A percentile compares a stretch with the other conserved stretches of the same genome.
phyloP scores from a whole-genome alignment of 2,113 vertebrate genomes.

The Lycocorax pyrrhopterus region DNA sequence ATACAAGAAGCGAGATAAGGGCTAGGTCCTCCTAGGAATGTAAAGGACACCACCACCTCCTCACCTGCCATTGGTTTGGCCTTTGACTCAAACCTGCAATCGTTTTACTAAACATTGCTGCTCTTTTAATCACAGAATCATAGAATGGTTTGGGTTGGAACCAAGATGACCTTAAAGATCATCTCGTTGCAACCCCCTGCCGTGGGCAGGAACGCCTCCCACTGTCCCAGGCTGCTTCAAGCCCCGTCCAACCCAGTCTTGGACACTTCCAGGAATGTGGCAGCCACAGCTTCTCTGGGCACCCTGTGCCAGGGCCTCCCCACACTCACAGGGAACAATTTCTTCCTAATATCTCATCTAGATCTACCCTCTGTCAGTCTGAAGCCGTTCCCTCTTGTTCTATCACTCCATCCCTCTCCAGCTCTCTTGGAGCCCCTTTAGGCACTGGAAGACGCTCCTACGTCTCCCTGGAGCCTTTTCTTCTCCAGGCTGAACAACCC shows the following conservation, averaged over 20 bases:
- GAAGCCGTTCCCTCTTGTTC: background rate
- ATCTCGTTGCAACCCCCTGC: fast-evolving
- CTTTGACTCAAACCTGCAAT: background rate
- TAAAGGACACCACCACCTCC: background rate
- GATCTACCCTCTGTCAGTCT: background rate
- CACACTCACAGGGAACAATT: background rate
- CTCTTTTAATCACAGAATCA: background rate
- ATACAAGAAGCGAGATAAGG: background rate
- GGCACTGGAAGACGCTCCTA: background rate
- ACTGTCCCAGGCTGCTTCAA: fast-evolving
- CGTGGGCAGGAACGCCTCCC: background rate
- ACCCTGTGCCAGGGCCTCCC: background rate
- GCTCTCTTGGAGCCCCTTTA: background rate
- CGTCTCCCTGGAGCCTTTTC: background rate
- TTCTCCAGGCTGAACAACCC: background rate
- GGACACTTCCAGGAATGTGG: background rate
- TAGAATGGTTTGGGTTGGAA: background rate
- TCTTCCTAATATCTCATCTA: background rate
- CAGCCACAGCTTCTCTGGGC: background rate
- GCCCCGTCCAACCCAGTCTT: fast-evolving
- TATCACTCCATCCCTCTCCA: background rate
- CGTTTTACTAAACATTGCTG: background rate
- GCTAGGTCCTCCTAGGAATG: background rate
- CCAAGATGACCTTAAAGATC: too few relatives aligned
- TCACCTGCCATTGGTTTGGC: background rate